These are phyloP conservation scores for Barypeithes pellucidus DNA, from an alignment of 2,888 invertebrate species.

Conservation along the genomic window DNA sequence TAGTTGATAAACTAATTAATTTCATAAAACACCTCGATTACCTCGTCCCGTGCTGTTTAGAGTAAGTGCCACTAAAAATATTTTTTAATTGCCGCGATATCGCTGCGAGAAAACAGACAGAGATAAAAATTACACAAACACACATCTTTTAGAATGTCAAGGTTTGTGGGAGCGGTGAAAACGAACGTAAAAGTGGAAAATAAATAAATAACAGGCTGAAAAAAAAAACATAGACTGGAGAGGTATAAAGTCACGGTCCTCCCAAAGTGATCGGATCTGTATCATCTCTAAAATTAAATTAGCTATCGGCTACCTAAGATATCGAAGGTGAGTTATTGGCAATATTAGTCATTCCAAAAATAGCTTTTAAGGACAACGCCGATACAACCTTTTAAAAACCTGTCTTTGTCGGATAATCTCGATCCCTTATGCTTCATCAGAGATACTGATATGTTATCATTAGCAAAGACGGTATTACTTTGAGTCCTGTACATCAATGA, in stretches of 20 bases:
- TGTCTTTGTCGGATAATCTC: too few relatives aligned
- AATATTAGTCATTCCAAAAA: neutral
- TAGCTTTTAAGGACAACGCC: too few relatives aligned
- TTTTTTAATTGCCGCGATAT: slow-evolving; percentile 34
- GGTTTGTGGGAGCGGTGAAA: slow-evolving; percentile 46
- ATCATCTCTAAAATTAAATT: slow-evolving; percentile 50
- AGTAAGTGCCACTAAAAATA: slow-evolving; percentile 32
- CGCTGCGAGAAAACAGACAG: slow-evolving; percentile 7
- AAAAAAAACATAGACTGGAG: slow-evolving; percentile 7
- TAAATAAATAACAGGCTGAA: slow-evolving; percentile 23
- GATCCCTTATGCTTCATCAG: too few relatives aligned
- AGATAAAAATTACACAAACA: slow-evolving; percentile 25
- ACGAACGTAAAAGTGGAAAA: slow-evolving; percentile 33
- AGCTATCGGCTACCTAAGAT: slow-evolving; percentile 16
- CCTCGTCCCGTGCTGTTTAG: slow-evolving; percentile 25
- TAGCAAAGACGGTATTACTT: too few relatives aligned
- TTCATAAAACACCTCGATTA: slow-evolving; percentile 10
- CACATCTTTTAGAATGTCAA: slow-evolving; percentile 45
- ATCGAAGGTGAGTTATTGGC: neutral
- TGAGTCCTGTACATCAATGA: too few relatives aligned
- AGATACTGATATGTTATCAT: too few relatives aligned
- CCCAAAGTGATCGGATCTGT: slow-evolving; percentile 21
- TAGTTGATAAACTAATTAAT: neutral
- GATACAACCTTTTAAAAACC: too few relatives aligned
- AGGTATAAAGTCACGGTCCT: slow-evolving; percentile 23